Evolutionary conservation across 2,113 vertebrate species (phyloP).

Genomic region (Crotalus tigris): DNA sequence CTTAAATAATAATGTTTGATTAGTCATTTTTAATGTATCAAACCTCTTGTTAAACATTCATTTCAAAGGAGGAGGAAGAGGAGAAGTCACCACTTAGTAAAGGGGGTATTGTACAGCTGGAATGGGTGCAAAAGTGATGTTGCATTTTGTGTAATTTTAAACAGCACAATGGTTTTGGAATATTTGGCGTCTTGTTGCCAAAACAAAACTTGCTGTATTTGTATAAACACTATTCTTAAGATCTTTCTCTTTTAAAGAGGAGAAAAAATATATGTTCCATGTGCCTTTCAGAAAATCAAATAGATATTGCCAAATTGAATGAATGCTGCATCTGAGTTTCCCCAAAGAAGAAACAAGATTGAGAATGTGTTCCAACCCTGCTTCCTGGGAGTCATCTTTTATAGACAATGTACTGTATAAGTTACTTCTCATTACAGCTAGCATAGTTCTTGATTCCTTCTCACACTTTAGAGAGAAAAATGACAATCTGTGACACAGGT

Average conservation of each 20-base stretch:
- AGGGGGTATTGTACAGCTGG: neutral
- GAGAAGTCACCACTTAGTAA: neutral
- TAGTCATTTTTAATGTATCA: neutral
- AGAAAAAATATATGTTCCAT: slow-evolving; percentile 11
- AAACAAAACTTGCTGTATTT: slow-evolving; percentile 12
- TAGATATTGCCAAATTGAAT: slow-evolving; percentile 56
- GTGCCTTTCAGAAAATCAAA: slow-evolving; percentile 42
- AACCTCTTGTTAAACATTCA: neutral
- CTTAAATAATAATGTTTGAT: neutral
- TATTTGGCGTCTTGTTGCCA: slow-evolving; percentile 33
- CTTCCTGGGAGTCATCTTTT: neutral
- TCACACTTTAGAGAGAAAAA: neutral
- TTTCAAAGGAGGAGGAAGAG: neutral
- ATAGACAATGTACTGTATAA: neutral
- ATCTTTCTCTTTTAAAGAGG: neutral
- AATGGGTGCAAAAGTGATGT: neutral
- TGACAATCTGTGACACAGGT: neutral
- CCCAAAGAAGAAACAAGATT: slow-evolving; percentile 57
- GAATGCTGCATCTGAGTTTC: slow-evolving; percentile 59
- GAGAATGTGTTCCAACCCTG: slow-evolving; percentile 52
- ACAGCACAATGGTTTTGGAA: neutral
- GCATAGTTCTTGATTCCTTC: neutral
- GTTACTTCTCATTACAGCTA: neutral
- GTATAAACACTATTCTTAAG: slow-evolving; percentile 37
- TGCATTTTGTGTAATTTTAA: neutral